A percentile compares a stretch with the other conserved stretches of the same genome.
Evolutionary conservation across 1,140 invertebrate species (phyloP).

Genomic region (Sycophila sp.): DNA sequence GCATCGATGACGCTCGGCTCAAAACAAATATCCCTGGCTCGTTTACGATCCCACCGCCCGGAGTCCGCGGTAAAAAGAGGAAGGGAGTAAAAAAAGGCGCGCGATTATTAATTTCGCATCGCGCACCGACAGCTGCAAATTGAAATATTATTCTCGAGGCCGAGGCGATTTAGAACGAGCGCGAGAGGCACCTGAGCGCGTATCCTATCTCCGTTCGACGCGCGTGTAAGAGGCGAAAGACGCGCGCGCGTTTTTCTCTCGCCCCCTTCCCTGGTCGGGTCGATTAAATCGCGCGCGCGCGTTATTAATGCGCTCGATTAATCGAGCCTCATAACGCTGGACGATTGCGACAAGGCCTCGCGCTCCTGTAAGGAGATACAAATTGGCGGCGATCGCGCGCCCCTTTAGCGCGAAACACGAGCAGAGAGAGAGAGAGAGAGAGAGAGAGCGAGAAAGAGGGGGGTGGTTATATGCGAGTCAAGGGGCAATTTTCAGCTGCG

Average conservation of each 20-base stretch:
- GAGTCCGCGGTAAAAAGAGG: too few relatives aligned
- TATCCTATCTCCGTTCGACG: background rate
- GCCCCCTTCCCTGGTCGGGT: too few relatives aligned
- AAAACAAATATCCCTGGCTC: background rate
- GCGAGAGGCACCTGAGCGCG: background rate
- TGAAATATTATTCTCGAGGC: conserved; percentile 24
- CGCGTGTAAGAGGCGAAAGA: background rate
- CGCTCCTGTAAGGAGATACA: conserved; percentile 17
- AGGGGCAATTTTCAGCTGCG: too few relatives aligned
- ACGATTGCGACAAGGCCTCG: conserved; percentile 19
- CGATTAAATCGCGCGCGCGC: background rate
- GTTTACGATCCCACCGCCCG: too few relatives aligned
- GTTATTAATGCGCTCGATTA: conserved; percentile 26
- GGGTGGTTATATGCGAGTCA: too few relatives aligned
- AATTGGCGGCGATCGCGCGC: conserved; percentile 12
- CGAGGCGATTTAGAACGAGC: background rate
- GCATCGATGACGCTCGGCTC: background rate
- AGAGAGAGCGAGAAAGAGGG: background rate
- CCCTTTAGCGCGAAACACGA: background rate
- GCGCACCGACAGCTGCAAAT: background rate
- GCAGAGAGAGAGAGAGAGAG: conserved; percentile 14
- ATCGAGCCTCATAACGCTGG: too few relatives aligned
- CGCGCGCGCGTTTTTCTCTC: background rate
- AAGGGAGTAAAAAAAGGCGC: background rate
- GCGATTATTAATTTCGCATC: conserved; percentile 11